Percentiles rank a stretch among this genome's conserved stretches.
These are phyloP conservation scores for Periophthalmodon schlosseri DNA, from an alignment of 2,113 vertebrate genomes.

Conservation along the genomic window DNA sequence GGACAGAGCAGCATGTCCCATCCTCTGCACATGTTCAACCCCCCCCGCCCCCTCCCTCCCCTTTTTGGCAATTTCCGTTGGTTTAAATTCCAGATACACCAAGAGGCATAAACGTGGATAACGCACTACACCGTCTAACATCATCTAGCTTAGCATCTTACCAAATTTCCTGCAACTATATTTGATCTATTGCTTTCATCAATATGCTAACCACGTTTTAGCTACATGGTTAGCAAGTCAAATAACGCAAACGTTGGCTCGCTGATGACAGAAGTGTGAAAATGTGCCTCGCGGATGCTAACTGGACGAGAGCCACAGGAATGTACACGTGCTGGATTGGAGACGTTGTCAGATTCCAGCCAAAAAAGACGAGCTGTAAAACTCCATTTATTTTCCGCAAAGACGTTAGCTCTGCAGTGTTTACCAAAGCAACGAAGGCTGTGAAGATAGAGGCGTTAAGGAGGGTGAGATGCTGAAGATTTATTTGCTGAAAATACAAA, in stretches of 20 bases:
- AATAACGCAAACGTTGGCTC: background rate
- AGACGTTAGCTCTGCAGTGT: constrained; percentile 5
- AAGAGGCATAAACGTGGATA: constrained; percentile 34
- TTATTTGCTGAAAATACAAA: constrained; percentile 5
- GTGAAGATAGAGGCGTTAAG: constrained; percentile 15
- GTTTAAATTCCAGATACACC: constrained; percentile 60
- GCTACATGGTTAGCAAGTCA: background rate
- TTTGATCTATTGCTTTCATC: background rate
- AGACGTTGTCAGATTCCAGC: constrained; percentile 39
- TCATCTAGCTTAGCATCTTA: constrained; percentile 7
- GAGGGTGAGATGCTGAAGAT: background rate
- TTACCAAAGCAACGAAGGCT: background rate
- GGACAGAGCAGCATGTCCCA: constrained; percentile 39
- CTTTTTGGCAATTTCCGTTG: constrained; percentile 58
- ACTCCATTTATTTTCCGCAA: constrained; percentile 26
- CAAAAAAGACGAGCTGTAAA: constrained; percentile 34
- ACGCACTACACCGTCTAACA: constrained; percentile 9
- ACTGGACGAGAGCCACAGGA: background rate
- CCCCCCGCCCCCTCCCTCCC: background rate
- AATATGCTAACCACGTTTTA: constrained; percentile 3
- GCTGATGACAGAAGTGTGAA: background rate
- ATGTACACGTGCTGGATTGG: background rate
- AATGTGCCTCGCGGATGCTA: constrained; percentile 7
- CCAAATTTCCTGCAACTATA: constrained; percentile 3
- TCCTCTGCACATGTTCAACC: constrained; percentile 32